Conservation (phyloP, 1,140 invertebrate species). For the Chrysopa pallens region DNA sequence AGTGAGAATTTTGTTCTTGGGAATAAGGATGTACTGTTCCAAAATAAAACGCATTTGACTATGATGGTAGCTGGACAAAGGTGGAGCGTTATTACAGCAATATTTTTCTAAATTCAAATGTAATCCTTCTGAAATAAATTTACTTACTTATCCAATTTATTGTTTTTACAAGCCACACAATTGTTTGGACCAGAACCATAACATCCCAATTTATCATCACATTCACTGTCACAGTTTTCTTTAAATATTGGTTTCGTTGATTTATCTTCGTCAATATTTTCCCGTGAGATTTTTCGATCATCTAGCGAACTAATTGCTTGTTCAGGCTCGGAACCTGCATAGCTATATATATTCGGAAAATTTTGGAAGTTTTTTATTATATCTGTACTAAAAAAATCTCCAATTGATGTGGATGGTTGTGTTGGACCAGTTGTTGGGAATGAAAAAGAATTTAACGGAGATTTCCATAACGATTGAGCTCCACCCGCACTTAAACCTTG, state of each 20-base stretch:
- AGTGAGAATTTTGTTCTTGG: no score
- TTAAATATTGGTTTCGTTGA: slow-evolving; percentile 38
- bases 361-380: slow-evolving; percentile 32
- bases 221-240: slow-evolving; percentile 65
- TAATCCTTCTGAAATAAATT: background rate
- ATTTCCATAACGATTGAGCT: slow-evolving; percentile 18
- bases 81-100: no score
- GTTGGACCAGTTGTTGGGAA: slow-evolving; percentile 22
- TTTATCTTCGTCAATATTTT: slow-evolving; percentile 17
- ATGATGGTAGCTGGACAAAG: no score
- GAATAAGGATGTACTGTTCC: no score
- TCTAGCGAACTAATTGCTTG: slow-evolving; percentile 47
- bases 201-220: slow-evolving; percentile 54
- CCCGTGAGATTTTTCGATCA: slow-evolving; percentile 25
- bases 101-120: no score
- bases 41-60: no score
- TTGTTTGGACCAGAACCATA: slow-evolving; percentile 64
- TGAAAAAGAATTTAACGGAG: slow-evolving; percentile 20
- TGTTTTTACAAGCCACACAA: slow-evolving; percentile 61
- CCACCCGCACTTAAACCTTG: slow-evolving; percentile 15
- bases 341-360: slow-evolving; percentile 48
- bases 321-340: slow-evolving; percentile 46
- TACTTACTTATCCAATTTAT: slow-evolving; percentile 58
- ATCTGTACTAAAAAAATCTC: slow-evolving; percentile 41
- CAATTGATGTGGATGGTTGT: slow-evolving; percentile 21